Evolutionary conservation across 1,140 invertebrate species (phyloP), one percentile per base, ranked within the genome.

Genomic region (Heliconius melpomene): DNA sequence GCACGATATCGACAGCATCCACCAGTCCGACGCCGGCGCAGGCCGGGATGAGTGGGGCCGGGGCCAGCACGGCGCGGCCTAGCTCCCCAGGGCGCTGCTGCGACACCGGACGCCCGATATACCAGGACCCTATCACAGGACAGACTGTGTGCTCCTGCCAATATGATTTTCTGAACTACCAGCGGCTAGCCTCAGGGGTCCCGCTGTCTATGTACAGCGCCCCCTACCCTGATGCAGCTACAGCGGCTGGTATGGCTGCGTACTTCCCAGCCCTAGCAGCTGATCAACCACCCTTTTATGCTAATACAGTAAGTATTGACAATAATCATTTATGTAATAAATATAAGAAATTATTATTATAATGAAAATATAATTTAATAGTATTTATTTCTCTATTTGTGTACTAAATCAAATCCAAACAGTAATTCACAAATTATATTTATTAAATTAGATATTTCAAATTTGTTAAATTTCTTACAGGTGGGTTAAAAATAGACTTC

Each of bases 131-230:
- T 11, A 95, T 98, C 83, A 98, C 98, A 66, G 98, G 98, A 26
- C 98, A 98, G 94, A 98, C 97, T 11, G 97, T 99, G 20, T 99
- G 98, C 95, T 98, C 98, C 79, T 98, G 98, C 95, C 98, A 99
- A 94, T 97, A 97, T 94, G 97, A 97, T 91, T 95, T 97, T 80
- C 96, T 97, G 84, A 97, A 96, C 91, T 98, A 97, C 94, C 98
- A 97, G 94, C 96, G 97, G 80, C 94, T 98, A 18, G 97, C 97
- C 7, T 96, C 97, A 3, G 95, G 95, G 36, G 94, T 95, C 78
- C 96, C 96, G 46, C 95, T 98, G 77, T 96, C 96, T 16, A 97
- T 97, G 96, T 97, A 97, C 95, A 96, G 96, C 89, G 96, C 96
- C 72, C 96, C 96, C 13, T 97, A 97, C 91, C 96, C 96, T 54